Percentiles rank a stretch among this genome's conserved stretches.
These are phyloP conservation scores for Rhegmatorhina hoffmannsi DNA, from an alignment of 2,113 vertebrate genomes.

Conservation along the genomic window DNA sequence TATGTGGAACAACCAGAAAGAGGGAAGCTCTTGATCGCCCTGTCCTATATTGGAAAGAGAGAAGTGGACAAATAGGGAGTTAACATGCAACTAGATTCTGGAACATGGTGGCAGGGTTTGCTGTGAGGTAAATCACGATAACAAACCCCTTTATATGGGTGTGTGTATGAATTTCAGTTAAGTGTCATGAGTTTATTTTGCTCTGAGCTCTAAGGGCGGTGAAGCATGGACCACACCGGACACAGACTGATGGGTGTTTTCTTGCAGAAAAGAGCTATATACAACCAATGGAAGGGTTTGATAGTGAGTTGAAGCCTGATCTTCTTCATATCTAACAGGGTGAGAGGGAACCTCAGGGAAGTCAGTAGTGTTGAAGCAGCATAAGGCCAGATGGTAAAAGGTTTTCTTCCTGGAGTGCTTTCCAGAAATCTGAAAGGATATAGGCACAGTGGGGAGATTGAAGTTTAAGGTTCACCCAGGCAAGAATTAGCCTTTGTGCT, in stretches of 20 bases:
- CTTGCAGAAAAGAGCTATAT: not conserved
- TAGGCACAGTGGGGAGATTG: not conserved
- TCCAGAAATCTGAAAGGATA: not conserved
- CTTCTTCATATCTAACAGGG: not conserved
- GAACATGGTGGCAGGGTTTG: not conserved
- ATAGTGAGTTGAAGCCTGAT: not conserved
- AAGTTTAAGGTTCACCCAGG: constrained; percentile 3
- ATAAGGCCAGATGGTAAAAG: not conserved
- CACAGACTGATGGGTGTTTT: not conserved
- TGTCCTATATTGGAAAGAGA: not conserved
- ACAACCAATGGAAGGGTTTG: not conserved
- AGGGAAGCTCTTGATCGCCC: not conserved
- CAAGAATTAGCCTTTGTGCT: not conserved
- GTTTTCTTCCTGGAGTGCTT: not conserved
- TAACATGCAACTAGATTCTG: not conserved
- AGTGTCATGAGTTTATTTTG: not conserved
- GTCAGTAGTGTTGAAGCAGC: not conserved
- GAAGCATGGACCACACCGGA: not conserved
- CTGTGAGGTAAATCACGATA: not conserved
- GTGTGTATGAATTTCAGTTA: not conserved
- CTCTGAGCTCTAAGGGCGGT: not conserved
- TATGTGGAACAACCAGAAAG: not conserved
- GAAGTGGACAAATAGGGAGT: not conserved
- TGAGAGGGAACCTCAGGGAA: not conserved
- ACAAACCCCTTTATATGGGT: not conserved